Percentiles rank a stretch among this genome's conserved stretches.
Evolutionary conservation across 2,113 vertebrate genomes (phyloP).

Genomic region (Colaptes auratus): DNA sequence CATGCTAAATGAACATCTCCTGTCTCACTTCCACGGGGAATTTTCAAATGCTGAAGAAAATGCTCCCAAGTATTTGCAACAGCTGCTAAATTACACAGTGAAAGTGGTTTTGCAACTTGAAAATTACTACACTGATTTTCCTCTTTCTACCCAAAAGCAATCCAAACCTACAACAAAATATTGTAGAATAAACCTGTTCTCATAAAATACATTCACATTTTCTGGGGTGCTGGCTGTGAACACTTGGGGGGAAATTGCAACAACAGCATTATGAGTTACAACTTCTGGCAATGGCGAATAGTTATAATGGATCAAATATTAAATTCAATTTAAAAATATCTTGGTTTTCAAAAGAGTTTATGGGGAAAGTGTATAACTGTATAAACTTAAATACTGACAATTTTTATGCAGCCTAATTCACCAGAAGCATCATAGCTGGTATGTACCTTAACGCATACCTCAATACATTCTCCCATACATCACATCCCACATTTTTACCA

Average conservation of each 20-base stretch:
- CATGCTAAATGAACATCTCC: conserved; percentile 1
- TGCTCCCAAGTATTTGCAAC: neutral
- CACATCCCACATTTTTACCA: neutral
- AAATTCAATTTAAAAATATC: neutral
- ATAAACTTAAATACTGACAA: neutral
- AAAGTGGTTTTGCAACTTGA: neutral
- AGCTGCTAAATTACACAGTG: neutral
- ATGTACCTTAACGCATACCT: neutral
- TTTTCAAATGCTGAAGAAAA: conserved; percentile 21
- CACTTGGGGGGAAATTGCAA: neutral
- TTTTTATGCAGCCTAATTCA: neutral
- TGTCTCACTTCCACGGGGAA: neutral
- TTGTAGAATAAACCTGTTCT: too few species aligned
- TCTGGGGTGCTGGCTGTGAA: neutral
- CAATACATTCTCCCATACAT: neutral
- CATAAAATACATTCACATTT: neutral
- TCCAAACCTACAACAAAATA: neutral
- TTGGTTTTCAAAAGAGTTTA: neutral
- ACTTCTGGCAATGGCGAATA: neutral
- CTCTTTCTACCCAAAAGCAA: neutral
- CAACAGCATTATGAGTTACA: neutral
- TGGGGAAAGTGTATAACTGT: neutral
- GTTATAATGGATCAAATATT: neutral
- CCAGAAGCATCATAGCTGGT: neutral
- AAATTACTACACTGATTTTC: neutral